These are phyloP conservation scores for Sylvilagus floridanus DNA, from an alignment of 2,797 vertebrate genomes.

Conservation along the genomic window DNA sequence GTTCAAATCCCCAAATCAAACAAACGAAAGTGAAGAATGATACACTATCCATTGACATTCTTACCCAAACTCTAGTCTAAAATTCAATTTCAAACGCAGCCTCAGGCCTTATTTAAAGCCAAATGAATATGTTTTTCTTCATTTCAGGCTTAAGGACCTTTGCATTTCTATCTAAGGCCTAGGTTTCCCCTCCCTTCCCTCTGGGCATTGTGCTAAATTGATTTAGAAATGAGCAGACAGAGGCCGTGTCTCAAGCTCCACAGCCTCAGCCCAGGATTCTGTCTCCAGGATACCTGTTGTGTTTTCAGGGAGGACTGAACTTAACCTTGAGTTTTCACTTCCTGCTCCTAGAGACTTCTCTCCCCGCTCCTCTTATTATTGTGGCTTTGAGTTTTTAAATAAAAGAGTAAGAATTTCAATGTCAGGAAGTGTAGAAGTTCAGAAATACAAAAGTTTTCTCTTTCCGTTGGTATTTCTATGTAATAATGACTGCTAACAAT, in stretches of 20 bases:
- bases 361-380: neutral
- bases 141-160: constrained; percentile 62
- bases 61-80: neutral
- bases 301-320: neutral
- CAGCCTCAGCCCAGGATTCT: fast-evolving
- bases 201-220: constrained; percentile 59
- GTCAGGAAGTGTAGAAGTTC: constrained; percentile 39
- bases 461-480: constrained; percentile 43
- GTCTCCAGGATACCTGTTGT: fast-evolving
- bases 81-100: constrained; percentile 72
- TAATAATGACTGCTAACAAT: neutral
- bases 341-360: neutral
- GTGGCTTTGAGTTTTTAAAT: constrained; percentile 42
- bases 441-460: constrained; percentile 11
- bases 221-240: constrained; percentile 42
- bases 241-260: neutral
- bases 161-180: constrained; percentile 42
- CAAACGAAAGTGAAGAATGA: constrained; percentile 21
- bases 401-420: constrained; percentile 60
- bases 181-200: neutral
- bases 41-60: constrained; percentile 19
- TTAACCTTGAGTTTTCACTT: constrained; percentile 13
- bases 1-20: neutral
- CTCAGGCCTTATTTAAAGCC: constrained; percentile 69
- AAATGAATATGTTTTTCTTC: constrained; percentile 75